Evolutionary conservation across 2,113 vertebrate genomes (phyloP).

Genomic region (Hemichromis elongatus): DNA sequence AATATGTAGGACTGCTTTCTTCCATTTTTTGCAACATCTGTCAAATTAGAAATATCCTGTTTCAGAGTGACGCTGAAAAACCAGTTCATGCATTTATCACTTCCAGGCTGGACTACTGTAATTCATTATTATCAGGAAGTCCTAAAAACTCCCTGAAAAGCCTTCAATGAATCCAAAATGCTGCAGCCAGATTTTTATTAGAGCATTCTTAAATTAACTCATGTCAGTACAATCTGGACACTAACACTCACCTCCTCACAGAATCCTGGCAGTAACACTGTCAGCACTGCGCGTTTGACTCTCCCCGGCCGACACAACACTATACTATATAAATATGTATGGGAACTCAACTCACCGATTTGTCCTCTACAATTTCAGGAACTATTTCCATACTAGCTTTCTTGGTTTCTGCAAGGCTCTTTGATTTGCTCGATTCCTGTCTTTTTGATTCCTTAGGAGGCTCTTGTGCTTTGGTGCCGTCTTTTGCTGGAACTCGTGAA

Average conservation of each 20-base stretch:
- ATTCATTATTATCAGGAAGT: too few relatives aligned
- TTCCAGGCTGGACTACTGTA: too few relatives aligned
- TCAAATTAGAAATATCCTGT: too few relatives aligned
- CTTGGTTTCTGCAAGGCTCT: constrained; percentile 84
- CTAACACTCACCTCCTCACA: background rate
- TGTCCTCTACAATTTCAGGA: constrained; percentile 65
- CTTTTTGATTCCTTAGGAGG: constrained; percentile 78
- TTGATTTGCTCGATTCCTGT: constrained; percentile 83
- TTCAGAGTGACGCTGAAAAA: too few relatives aligned
- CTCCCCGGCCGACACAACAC: background rate
- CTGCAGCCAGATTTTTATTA: too few relatives aligned
- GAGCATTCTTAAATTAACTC: too few relatives aligned
- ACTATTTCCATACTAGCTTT: constrained; percentile 76
- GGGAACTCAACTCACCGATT: constrained; percentile 56
- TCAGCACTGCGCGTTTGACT: background rate
- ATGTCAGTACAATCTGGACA: background rate
- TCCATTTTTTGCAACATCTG: too few relatives aligned
- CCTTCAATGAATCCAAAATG: too few relatives aligned
- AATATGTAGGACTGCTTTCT: too few relatives aligned
- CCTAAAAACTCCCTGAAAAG: too few relatives aligned
- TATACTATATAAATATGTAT: background rate
- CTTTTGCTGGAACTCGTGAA: constrained; percentile 54
- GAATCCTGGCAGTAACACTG: background rate
- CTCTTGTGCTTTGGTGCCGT: constrained; percentile 70
- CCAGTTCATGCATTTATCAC: too few relatives aligned